phyloP scores from a whole-genome alignment of 2,888 invertebrate species.

The Nineta flava region DNA sequence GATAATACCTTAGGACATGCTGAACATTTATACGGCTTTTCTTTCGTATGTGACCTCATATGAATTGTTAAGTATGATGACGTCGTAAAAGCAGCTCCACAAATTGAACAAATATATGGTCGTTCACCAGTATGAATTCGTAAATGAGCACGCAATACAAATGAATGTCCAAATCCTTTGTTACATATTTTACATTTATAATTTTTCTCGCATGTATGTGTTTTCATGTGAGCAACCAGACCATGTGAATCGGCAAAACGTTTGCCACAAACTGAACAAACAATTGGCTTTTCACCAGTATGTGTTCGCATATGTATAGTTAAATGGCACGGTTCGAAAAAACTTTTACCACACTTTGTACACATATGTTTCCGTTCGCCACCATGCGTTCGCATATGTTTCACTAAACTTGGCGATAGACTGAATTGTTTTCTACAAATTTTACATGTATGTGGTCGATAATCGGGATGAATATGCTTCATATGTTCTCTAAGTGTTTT shows the following conservation, averaged over 20 bases:
- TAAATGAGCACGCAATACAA: slow-evolving; percentile 22
- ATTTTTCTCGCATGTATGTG: slow-evolving; percentile 24
- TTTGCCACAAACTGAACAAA: slow-evolving; percentile 24
- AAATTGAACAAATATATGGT: slow-evolving; percentile 22
- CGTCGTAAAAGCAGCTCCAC: slow-evolving; percentile 21
- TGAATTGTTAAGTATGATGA: slow-evolving; percentile 26
- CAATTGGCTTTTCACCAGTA: slow-evolving; percentile 22
- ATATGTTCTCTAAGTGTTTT: slow-evolving; percentile 19
- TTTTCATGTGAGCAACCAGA: slow-evolving; percentile 22
- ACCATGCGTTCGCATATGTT: slow-evolving; percentile 22
- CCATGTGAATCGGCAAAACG: slow-evolving; percentile 22
- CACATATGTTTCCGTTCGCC: slow-evolving; percentile 23
- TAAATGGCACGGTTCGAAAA: slow-evolving; percentile 22
- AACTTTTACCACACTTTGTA: slow-evolving; percentile 22
- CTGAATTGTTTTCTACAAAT: slow-evolving; percentile 21
- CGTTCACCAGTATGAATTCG: slow-evolving; percentile 25
- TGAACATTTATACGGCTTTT: slow-evolving; percentile 23
- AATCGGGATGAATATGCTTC: slow-evolving; percentile 17
- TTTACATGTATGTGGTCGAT: slow-evolving; percentile 20
- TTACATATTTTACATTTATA: slow-evolving; percentile 23
- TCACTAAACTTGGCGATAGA: slow-evolving; percentile 17
- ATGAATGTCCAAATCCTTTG: slow-evolving; percentile 24
- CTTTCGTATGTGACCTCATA: slow-evolving; percentile 23
- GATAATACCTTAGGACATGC: slow-evolving; percentile 22
- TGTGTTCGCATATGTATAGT: slow-evolving; percentile 22